Percentiles rank a stretch among this genome's conserved stretches.
phyloP scores from a whole-genome alignment of 37 sponge, comb jelly and placozoan genomes.

The Crambe crambe region DNA sequence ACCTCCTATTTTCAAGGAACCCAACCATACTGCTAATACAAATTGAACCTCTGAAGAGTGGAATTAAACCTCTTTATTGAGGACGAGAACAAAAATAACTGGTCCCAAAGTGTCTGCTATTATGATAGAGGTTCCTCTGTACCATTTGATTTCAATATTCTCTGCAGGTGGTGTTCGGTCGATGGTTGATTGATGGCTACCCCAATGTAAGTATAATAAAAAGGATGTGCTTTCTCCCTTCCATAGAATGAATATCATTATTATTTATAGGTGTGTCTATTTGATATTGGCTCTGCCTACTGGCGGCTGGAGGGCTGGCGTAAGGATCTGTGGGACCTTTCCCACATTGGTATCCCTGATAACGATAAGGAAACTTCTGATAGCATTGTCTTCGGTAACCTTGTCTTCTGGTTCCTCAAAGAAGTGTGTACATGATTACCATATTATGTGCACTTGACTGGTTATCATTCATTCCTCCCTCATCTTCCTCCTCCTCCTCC shows the following conservation, averaged over 20 bases:
- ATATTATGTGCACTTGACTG: neutral
- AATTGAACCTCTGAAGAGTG: too few species aligned
- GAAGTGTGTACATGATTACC: constrained; percentile 54
- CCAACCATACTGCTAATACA: too few species aligned
- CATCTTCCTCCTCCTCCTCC: neutral
- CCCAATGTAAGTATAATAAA: constrained; percentile 63
- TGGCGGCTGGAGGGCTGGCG: constrained; percentile 77
- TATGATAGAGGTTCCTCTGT: neutral
- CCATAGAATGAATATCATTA: neutral
- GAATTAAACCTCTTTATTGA: too few species aligned
- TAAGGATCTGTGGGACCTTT: constrained; percentile 87
- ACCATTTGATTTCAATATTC: neutral
- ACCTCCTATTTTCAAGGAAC: too few species aligned
- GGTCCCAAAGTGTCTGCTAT: too few species aligned
- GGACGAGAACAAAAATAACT: too few species aligned
- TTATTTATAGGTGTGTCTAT: constrained; percentile 71
- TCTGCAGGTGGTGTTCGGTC: constrained; percentile 84
- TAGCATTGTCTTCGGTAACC: constrained; percentile 85
- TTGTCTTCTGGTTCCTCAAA: constrained; percentile 88
- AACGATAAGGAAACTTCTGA: constrained; percentile 76
- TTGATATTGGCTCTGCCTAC: constrained; percentile 87
- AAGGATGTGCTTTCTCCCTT: neutral
- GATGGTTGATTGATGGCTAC: constrained; percentile 96
- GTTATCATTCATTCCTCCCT: neutral
- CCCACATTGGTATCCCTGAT: constrained; percentile 78